Base-by-base conservation (phyloP, 2,888 invertebrate species). In the Agriopis aurantiaria region DNA sequence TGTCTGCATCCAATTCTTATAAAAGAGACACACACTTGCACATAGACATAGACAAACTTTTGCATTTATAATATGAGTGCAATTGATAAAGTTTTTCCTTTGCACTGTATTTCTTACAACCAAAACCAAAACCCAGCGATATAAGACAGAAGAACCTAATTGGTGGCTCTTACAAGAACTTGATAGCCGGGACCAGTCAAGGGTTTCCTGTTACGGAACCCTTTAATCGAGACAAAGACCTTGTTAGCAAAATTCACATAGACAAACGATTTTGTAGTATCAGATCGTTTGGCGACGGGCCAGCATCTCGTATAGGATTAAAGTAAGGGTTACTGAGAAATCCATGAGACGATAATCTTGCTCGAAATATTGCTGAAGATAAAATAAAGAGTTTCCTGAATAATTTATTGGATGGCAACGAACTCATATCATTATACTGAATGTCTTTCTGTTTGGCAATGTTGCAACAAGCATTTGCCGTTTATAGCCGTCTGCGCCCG, bases 211-310 rank as follows among this genome's bases (percentile, higher is more conserved):
- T 61, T 65, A 65, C 65, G 41, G 40, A 69, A 71, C 71, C 72
- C 73, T 75, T 71, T 76, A 75, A 75, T 73, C 72, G 75, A 65
- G 65, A 56, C 65, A 66, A 48, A 63, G 65, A 72, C 58, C 60
- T 75, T 71, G 75, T 74, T 73, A 72, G 65, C 62, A 67, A 65
- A 71, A 72, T 72, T 65, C 53, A 56, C 65, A 55, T 52, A 71
- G 64, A 75, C 71, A 71, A 69, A 74, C 63, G 69, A 40, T 64
- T 69, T 59, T 57, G 60, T 69, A 56, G 65, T 61, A 65, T 57
- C 69, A 65, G 59, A 69, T 67, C 65, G 66, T 67, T 65, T 77
- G 77, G 77, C 75, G 59, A 41, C 43, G 17, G 45, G 77, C 77
- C 77, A 77, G 69, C 51, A 53, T 53, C 70, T 70, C 56, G 68